Evolutionary conservation across 2,113 vertebrate genomes (phyloP), one percentile per base, ranked within the genome.

Genomic region (Hydrochoerus hydrochaeris): DNA sequence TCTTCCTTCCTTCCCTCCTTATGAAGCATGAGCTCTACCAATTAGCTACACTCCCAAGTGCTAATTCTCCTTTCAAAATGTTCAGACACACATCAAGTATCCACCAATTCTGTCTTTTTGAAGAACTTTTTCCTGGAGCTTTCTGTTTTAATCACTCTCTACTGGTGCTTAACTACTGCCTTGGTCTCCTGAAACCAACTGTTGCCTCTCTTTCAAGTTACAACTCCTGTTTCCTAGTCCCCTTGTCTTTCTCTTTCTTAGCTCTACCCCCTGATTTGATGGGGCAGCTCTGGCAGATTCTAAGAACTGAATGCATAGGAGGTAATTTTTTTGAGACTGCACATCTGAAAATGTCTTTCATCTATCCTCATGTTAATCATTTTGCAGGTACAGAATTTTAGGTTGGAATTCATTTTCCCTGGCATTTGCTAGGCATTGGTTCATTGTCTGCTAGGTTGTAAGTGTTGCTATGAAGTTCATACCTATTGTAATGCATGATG

Each of bases 271-370:
- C 60, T 57, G 26, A 71, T 92, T 63, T 78, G 44, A 89, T 90
- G 57, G 57, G 92, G 52, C 35, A 81, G 54, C 75, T 96, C 75
- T 10, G 62, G 19, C 52, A 94, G 85, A 77, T 84, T 86, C 62
- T 69, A 81, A 92, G 80, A 85, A 89, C 1, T 57, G 8, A 58
- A 44, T 65, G 14, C 78, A 57, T 28, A 17, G 38, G 65, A 91
- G 24, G 32, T 73, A 77, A 41, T 46, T 49, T 71, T 96, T 75
- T 75, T 93, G 78, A 93, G 78, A 91, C 46, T 46, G 60, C 24
- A 14, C 84, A 54, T 85, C 84, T 89, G 35, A 96, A 88, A 94
- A 93, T 92, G 65, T 67, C 10, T 90, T 84, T 84, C 94, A 75
- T 60, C 35, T 93, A 46, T 32, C 5, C 46, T 83, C 87, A 77